phyloP scores from a whole-genome alignment of 2,113 vertebrate genomes.

The Smithornis capensis region DNA sequence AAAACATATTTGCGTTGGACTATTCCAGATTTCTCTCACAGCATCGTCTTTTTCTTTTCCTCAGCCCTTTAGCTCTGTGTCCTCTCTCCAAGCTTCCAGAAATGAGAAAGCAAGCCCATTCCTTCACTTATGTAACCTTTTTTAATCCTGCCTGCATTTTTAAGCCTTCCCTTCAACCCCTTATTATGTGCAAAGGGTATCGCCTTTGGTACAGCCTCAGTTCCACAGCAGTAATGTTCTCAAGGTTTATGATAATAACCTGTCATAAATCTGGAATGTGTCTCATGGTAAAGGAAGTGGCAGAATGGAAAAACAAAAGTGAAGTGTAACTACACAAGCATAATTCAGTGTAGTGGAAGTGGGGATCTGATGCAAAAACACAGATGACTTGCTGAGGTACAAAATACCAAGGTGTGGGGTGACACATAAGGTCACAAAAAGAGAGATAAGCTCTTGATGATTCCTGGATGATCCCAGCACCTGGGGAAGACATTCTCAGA shows the following conservation, averaged over 20 bases:
- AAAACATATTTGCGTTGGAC: neutral
- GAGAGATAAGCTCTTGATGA: too few relatives aligned
- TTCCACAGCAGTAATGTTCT: neutral
- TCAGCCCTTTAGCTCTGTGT: neutral
- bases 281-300: neutral
- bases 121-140: neutral
- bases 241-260: neutral
- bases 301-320: neutral
- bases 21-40: neutral
- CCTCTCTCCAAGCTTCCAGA: neutral
- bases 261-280: neutral
- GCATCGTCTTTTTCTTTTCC: neutral
- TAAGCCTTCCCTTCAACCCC: neutral
- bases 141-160: neutral
- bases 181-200: neutral
- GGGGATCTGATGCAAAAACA: neutral
- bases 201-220: neutral
- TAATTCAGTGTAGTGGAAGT: neutral
- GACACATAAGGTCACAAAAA: too few relatives aligned
- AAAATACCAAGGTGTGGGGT: neutral
- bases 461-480: too few relatives aligned
- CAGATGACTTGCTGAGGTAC: fast-evolving
- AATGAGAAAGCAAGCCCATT: neutral
- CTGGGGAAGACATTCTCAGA: too few relatives aligned
- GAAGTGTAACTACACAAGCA: neutral